Base-by-base conservation (phyloP, 2,888 invertebrate species). In the Sminthurides aquaticus region DNA sequence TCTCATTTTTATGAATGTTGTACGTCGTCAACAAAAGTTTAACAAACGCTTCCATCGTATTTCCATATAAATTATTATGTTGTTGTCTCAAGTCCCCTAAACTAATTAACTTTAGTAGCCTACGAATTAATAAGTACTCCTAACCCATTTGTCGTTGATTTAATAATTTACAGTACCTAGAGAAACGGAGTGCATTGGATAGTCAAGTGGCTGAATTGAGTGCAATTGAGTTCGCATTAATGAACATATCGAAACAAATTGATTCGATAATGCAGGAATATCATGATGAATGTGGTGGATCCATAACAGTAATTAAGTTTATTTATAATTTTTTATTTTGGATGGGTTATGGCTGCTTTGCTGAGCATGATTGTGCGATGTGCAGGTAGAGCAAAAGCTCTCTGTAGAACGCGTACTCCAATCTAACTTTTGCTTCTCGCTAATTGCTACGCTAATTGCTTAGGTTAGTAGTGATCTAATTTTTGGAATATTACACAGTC, bases 241-340 rank as follows among this genome's bases (percentile, higher is more conserved):
- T 54, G 55, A 54, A 29, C 20, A 60, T 60, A 52, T 55, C 64
- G 22, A 64, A 64, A 48, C 55, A 64, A 49, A 48, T 64, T 60
- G 64, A 64, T 55, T 18, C 54, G 15, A 56, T 60, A 28, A 25
- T 64, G 25, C 64, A 60, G 43, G 64, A 64, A 22, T 64, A 60
- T 34, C 64, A 64, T 55, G 59, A 64, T 55, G 64, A 60, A 29
- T 43, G 28, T 56, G 60, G 60, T 60, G 62, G 55, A 56, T 62
- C 62, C 54, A 22, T 62, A 18, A 28, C 54, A 34, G 56, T 55
- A 55, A 60, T 34, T 48, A 60, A 24, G n/a, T 20, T n/a, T n/a
- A n/a, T n/a, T n/a, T n/a, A n/a, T n/a, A 52, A 20, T 55, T 20
- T 25, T 24, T 55, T 20, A 20, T 55, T 55, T 55, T 24, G 18